A percentile compares a stretch with the other conserved stretches of the same genome.
phyloP scores from a whole-genome alignment of 37 sponge, comb jelly and placozoan genomes.

The Crambe crambe region DNA sequence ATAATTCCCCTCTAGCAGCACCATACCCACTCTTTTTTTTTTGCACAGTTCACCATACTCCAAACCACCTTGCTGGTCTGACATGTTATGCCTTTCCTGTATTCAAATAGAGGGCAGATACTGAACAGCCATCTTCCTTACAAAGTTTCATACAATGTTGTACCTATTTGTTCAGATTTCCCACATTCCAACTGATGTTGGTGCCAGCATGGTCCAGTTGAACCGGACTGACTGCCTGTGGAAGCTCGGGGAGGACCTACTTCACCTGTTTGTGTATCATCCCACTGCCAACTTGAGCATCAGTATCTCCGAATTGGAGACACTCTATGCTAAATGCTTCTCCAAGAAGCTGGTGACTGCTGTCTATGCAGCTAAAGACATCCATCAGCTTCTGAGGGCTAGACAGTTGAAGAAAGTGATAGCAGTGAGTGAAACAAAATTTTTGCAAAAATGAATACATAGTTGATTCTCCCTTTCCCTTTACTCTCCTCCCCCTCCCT shows the following conservation, averaged over 20 bases:
- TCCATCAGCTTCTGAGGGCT: conserved; percentile 24
- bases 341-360: conserved; percentile 32
- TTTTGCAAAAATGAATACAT: background rate
- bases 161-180: conserved; percentile 8
- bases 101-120: no score
- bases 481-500: background rate
- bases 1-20: no score
- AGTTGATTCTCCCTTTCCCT: background rate
- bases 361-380: conserved; percentile 24
- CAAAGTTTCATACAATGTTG: no score
- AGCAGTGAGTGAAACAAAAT: conserved; percentile 16
- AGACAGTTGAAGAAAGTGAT: conserved; percentile 26
- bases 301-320: conserved; percentile 13
- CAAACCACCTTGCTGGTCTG: no score
- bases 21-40: conserved; percentile 3
- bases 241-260: conserved; percentile 58
- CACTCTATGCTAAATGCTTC: conserved; percentile 41
- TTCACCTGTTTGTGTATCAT: conserved; percentile 49
- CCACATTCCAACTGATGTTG: conserved; percentile 8
- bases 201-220: conserved; percentile 37
- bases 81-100: no score
- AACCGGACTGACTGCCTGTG: conserved; percentile 23
- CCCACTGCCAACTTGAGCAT: conserved; percentile 21
- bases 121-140: no score
- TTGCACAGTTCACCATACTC: background rate